phyloP scores from a whole-genome alignment of 2,888 invertebrate species.

The Macaria notata region DNA sequence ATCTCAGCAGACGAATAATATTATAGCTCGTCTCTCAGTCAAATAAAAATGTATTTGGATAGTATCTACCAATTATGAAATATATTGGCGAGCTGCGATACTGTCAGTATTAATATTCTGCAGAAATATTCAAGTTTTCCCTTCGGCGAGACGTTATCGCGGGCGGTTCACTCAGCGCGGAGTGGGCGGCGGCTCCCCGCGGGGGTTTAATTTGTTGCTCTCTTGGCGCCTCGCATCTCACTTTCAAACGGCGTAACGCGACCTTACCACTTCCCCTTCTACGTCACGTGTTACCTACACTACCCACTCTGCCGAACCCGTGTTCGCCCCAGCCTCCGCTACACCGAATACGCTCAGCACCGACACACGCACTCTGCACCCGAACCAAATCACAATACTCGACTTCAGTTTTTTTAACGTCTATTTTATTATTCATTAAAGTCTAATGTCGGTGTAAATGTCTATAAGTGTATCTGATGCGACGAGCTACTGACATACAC shows the following conservation, averaged over 20 bases:
- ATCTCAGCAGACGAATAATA: too few species aligned
- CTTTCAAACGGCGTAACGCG: slow-evolving; percentile 80
- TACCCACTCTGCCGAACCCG: slow-evolving; percentile 42
- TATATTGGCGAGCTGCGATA: slow-evolving; percentile 9
- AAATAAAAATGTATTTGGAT: too few species aligned
- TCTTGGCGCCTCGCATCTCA: slow-evolving; percentile 81
- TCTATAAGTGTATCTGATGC: too few species aligned
- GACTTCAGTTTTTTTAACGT: too few species aligned
- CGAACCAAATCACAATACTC: too few species aligned
- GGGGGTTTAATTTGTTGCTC: slow-evolving; percentile 82
- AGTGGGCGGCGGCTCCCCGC: slow-evolving; percentile 69
- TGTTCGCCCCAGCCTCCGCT: slow-evolving; percentile 52
- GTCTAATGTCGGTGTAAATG: too few species aligned
- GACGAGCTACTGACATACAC: too few species aligned
- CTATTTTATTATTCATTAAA: too few species aligned
- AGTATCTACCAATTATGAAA: too few species aligned
- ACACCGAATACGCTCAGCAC: slow-evolving; percentile 37
- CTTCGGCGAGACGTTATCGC: slow-evolving; percentile 76
- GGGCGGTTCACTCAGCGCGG: slow-evolving; percentile 69
- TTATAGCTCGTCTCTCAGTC: too few species aligned
- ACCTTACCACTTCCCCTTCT: slow-evolving; percentile 74
- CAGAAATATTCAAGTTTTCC: slow-evolving; percentile 73
- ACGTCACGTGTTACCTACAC: slow-evolving; percentile 44
- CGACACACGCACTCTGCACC: too few species aligned
- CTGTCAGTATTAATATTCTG: slow-evolving; percentile 22